These are phyloP conservation scores for Microtus richardsoni DNA, from an alignment of 2,113 vertebrate genomes.

Conservation along the genomic window DNA sequence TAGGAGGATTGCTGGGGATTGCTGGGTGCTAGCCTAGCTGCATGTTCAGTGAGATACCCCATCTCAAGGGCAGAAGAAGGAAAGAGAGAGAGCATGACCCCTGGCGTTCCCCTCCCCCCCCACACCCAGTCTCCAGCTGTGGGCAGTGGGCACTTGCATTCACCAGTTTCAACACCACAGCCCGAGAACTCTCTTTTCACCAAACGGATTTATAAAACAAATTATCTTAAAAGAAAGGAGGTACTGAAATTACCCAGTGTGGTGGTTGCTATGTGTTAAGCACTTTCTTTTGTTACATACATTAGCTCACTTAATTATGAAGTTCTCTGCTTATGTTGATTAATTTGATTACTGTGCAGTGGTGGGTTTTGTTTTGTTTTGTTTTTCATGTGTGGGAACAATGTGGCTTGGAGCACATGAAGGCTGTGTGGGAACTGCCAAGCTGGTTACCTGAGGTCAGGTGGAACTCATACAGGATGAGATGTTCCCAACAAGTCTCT, in stretches of 20 bases:
- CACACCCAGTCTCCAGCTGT: background rate
- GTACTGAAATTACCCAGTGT: background rate
- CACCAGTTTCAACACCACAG: background rate
- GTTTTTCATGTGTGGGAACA: background rate
- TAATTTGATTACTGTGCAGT: background rate
- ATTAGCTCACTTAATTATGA: background rate
- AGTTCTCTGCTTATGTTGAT: background rate
- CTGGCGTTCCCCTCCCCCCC: accelerated
- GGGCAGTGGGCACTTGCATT: no score
- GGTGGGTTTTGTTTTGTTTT: background rate
- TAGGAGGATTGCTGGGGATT: background rate
- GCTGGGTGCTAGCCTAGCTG: background rate
- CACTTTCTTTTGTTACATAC: background rate
- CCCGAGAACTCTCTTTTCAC: background rate
- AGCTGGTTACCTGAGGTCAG: background rate
- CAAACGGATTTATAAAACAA: background rate
- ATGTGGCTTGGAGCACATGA: background rate
- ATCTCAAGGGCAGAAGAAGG: background rate
- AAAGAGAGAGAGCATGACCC: background rate
- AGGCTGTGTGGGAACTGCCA: background rate
- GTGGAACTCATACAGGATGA: background rate
- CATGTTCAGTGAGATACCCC: background rate
- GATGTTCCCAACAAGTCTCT: background rate
- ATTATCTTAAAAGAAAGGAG: background rate
- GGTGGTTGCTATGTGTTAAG: background rate